phyloP scores from a whole-genome alignment of 2,888 invertebrate species.

The Sturmia bella region DNA sequence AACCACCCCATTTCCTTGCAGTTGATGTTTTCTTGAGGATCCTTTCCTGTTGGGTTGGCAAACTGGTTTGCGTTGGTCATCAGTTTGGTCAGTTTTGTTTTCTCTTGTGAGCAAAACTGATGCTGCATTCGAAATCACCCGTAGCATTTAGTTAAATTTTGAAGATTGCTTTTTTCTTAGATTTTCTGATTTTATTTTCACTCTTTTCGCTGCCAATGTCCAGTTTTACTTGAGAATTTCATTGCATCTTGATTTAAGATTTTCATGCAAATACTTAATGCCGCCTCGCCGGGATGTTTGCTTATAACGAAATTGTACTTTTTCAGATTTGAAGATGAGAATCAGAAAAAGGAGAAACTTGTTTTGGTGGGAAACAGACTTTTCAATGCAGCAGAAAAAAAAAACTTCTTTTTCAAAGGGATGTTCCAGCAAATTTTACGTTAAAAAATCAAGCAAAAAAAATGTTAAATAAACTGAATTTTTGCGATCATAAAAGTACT shows the following conservation, averaged over 20 bases:
- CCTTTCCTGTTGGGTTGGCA: not conserved
- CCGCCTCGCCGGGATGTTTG: slow-evolving; percentile 30
- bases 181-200: slow-evolving; percentile 5
- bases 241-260: slow-evolving; percentile 12
- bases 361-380: slow-evolving; percentile 39
- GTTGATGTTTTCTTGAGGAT: not conserved
- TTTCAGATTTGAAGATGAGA: not conserved
- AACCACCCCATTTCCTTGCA: slow-evolving; percentile 32
- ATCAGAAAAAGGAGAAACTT: slow-evolving; percentile 3
- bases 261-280: slow-evolving; percentile 36
- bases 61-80: slow-evolving; percentile 56
- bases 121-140: slow-evolving; percentile 64
- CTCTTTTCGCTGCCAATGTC: slow-evolving; percentile 58
- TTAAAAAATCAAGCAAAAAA: not conserved
- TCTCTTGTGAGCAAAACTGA: slow-evolving; percentile 34
- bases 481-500: too few species aligned
- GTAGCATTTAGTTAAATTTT: slow-evolving; percentile 42
- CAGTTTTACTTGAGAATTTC: slow-evolving; percentile 48
- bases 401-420: not conserved
- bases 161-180: not conserved
- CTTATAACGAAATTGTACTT: not conserved
- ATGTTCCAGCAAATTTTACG: not conserved
- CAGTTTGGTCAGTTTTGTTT: slow-evolving; percentile 51
- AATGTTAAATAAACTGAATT: not conserved
- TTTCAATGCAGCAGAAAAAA: not conserved